Evolutionary conservation across 2,113 vertebrate genomes (phyloP), one percentile per base, ranked within the genome.

Genomic region (Daphoenositta chrysoptera): DNA sequence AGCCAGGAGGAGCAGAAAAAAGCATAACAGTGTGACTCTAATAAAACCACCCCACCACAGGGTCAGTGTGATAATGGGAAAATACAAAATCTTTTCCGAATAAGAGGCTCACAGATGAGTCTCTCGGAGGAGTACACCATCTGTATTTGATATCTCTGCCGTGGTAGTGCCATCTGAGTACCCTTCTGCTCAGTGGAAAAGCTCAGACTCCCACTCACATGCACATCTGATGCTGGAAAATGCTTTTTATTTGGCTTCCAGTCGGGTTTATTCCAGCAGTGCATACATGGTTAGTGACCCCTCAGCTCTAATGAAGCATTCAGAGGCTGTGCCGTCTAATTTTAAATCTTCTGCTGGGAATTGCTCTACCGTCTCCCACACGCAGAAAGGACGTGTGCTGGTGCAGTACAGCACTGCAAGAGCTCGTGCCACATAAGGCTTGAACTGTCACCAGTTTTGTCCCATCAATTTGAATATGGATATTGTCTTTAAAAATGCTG

Each of bases 91-190:
- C 68, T 84, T 75, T 86, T 40, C 2, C 1, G 8, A 65, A 54
- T 30, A 21, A 80, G n/a, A 35, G 35, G 28, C 50, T 78, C 69
- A 54, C 64, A 63, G 85, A 83, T 60, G 72, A 89, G 86, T 87
- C 93, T 91, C 4, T 78, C 8, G 2, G 56, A 65, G 35, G 17
- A 83, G 44, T 3, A 5, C 64, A 71, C 93, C 87, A 77, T 94
- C 90, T 81, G 89, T 84, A 87, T 87, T 79, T 76, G 81, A 1
- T 76, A 17, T 57, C 35, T 89, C 65, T 93, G 73, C 87, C 57
- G 63, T 39, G 58, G 20, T 42, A 39, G 45, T 53, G 84, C 83
- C 89, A 91, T 79, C 60, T 64, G 79, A 86, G 58, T 16, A 61
- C 56, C 85, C 56, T 63, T 76, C 78, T 94, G 68, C 79, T 86